Evolutionary conservation across 2,113 vertebrate species (phyloP).

Genomic region (Gila orcuttii): DNA sequence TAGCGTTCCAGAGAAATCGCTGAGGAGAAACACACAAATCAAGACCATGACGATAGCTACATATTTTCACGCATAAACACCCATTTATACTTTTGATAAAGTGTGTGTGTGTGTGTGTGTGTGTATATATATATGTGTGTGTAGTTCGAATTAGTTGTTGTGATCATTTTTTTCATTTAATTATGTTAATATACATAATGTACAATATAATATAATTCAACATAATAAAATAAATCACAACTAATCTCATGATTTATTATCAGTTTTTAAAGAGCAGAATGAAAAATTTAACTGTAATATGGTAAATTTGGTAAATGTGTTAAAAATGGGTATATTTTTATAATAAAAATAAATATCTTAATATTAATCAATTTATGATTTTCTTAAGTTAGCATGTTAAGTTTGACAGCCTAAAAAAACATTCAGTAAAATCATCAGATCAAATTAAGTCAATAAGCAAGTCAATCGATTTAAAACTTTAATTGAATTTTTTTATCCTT

Average conservation of each 20-base stretch:
- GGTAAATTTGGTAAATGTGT: too few relatives aligned
- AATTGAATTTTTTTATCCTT: too few relatives aligned
- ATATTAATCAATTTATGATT: not conserved
- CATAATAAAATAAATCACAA: too few relatives aligned
- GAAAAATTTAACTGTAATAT: not conserved
- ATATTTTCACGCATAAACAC: not conserved
- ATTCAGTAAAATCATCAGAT: not conserved
- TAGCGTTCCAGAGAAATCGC: conserved; percentile 84
- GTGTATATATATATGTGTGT: too few relatives aligned
- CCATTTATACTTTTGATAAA: not conserved
- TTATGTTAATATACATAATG: too few relatives aligned
- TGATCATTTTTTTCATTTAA: too few relatives aligned
- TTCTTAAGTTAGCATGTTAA: not conserved
- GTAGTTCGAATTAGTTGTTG: too few relatives aligned
- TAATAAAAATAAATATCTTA: too few relatives aligned
- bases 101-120: too few relatives aligned
- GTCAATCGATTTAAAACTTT: not conserved
- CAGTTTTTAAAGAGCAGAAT: not conserved
- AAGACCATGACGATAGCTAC: too few relatives aligned
- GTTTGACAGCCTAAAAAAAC: not conserved
- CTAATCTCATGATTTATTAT: not conserved
- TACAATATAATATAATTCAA: too few relatives aligned
- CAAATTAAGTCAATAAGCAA: not conserved
- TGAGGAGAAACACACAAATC: conserved; percentile 49
- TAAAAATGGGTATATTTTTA: too few relatives aligned